phyloP scores from a whole-genome alignment of 2,797 vertebrate genomes.

The Pseudochirops cupreus region DNA sequence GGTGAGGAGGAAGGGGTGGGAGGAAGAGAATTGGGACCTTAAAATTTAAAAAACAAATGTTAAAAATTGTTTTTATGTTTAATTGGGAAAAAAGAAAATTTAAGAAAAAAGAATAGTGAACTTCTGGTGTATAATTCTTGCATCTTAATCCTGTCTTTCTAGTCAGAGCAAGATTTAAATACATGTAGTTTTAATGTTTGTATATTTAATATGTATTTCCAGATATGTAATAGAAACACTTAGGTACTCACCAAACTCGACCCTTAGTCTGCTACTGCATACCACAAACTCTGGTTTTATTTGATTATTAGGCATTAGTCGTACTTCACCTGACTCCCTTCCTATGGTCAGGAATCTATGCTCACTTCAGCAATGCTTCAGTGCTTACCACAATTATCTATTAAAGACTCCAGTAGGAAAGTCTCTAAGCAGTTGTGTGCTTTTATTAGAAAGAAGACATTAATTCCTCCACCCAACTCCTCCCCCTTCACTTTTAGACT shows the following conservation, averaged over 20 bases:
- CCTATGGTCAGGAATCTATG: neutral
- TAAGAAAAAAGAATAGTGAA: neutral
- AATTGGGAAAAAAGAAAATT: neutral
- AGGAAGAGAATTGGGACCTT: neutral
- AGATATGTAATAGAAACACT: neutral
- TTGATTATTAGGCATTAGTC: neutral
- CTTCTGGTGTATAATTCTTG: neutral
- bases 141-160: neutral
- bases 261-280: neutral
- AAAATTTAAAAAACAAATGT: neutral
- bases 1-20: neutral
- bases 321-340: neutral
- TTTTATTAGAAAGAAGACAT: neutral
- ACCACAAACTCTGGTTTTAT: neutral
- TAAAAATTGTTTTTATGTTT: neutral
- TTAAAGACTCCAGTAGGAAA: neutral
- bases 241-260: neutral
- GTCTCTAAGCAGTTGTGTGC: neutral
- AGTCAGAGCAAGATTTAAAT: neutral
- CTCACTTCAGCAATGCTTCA: neutral
- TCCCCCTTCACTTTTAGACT: neutral
- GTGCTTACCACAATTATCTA: neutral
- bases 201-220: neutral
- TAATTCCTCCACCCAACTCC: neutral
- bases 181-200: neutral